phyloP scores from a whole-genome alignment of 2,797 vertebrate species.

The Myiothlypis chrysogaster region DNA sequence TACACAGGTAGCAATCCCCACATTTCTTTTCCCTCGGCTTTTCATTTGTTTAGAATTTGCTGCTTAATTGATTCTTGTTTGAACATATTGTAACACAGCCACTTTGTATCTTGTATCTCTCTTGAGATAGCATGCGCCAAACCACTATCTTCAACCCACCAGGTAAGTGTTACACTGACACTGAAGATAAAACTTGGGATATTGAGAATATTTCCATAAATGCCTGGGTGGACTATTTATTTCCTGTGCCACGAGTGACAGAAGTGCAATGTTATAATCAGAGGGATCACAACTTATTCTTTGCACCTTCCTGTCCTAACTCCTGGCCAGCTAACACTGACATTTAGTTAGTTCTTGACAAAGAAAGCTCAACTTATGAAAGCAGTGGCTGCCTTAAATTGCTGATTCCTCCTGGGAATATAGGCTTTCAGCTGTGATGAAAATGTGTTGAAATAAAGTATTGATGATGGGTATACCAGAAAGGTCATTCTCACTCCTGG shows the following conservation, averaged over 20 bases:
- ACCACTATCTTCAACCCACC: not conserved
- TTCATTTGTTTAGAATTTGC: not conserved
- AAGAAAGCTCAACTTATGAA: not conserved
- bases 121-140: not conserved
- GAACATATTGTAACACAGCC: not conserved
- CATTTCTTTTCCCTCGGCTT: not conserved
- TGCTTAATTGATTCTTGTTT: not conserved
- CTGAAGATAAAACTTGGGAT: not conserved
- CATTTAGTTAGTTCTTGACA: conserved; percentile 40
- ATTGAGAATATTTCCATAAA: not conserved
- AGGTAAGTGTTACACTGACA: not conserved
- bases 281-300: not conserved
- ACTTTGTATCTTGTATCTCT: not conserved
- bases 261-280: not conserved
- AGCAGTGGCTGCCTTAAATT: conserved; percentile 22
- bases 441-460: conserved; percentile 62
- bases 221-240: not conserved
- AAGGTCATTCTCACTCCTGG: conserved; percentile 53
- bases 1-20: not conserved
- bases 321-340: conserved; percentile 8
- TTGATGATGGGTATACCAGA: conserved; percentile 38
- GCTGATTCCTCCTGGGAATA: conserved; percentile 14
- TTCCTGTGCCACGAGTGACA: not conserved
- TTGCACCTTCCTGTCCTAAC: not conserved
- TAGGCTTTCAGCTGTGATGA: conserved; percentile 35